Evolutionary conservation across 2,113 vertebrate genomes (phyloP).

Genomic region (Siniperca knerii): DNA sequence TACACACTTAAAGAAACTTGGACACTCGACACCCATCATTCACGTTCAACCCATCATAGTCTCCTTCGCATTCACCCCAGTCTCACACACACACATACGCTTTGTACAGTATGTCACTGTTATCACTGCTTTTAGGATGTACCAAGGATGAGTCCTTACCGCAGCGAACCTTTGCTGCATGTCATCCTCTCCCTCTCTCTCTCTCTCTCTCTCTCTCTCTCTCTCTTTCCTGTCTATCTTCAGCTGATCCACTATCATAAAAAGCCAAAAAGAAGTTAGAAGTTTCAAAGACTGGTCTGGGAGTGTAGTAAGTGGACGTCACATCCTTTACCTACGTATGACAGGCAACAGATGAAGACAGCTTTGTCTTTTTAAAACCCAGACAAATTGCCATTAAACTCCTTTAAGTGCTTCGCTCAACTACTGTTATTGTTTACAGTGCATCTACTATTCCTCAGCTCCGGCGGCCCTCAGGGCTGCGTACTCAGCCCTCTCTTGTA

Average conservation of each 20-base stretch:
- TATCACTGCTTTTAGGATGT: conserved; percentile 19
- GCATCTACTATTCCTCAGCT: too few relatives aligned
- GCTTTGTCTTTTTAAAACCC: background rate
- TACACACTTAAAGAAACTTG: background rate
- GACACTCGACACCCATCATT: background rate
- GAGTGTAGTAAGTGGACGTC: background rate
- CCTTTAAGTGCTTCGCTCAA: background rate
- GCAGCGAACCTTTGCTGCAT: too few relatives aligned
- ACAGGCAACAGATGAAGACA: background rate
- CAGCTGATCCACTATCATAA: too few relatives aligned
- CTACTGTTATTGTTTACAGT: background rate
- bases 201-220: too few relatives aligned
- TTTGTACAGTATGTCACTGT: conserved; percentile 4
- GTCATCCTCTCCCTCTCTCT: too few relatives aligned
- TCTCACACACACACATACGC: background rate
- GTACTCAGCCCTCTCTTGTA: too few relatives aligned
- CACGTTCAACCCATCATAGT: background rate
- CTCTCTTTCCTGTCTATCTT: too few relatives aligned
- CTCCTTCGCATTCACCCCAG: conserved; percentile 21
- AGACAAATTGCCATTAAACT: background rate
- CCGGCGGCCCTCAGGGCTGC: too few relatives aligned
- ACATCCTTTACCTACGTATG: too few relatives aligned
- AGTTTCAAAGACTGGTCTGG: background rate
- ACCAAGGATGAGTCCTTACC: too few relatives aligned
- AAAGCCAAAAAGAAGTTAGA: too few relatives aligned